Evolutionary conservation across 2,888 invertebrate genomes (phyloP), one percentile per base, ranked within the genome.

Genomic region (Agriopis marginaria): DNA sequence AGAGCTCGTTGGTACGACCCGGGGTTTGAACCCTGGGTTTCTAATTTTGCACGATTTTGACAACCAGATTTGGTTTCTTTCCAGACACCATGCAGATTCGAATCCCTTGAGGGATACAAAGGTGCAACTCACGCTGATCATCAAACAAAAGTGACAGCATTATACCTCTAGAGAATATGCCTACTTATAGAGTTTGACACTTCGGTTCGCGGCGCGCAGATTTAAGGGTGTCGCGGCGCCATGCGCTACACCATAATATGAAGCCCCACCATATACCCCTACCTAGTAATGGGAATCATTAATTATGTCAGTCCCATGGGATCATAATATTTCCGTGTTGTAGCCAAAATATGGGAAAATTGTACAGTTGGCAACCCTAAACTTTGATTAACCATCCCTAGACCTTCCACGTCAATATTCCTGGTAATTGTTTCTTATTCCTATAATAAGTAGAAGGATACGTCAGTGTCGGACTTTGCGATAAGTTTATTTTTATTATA

Each of bases 341-440:
- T 9, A 42, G 44, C 44, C 17, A n/a, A 45, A 62, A 45, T 53
- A 53, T 62, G 45, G 17, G 14, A 53, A 67, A 32, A 44, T 39
- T 45, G 23, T 67, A 39, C 11, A 23, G 17, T 17, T 17, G 58
- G 53, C 53, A 68, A 55, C 65, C 67, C 67, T 64, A 62, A 55
- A 70, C 60, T 70, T 68, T 78, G 77, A 77, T 78, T 77, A 74
- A 73, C 74, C 74, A 71, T 65, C 71, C 49, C 63, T 68, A 68
- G 70, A 69, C 70, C 71, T 70, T 71, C 51, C 60, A 54, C 70
- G 70, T 65, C 68, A 70, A 70, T 74, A 71, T 74, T 68, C 58
- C 62, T 61, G 63, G 72, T 75, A 71, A 78, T 76, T 76, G 69
- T 75, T 72, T 70, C 68, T 69, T 73, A 72, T 70, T 72, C 68